These are phyloP conservation scores for Carabus problematicus DNA, from an alignment of 2,888 invertebrate species.

Conservation along the genomic window DNA sequence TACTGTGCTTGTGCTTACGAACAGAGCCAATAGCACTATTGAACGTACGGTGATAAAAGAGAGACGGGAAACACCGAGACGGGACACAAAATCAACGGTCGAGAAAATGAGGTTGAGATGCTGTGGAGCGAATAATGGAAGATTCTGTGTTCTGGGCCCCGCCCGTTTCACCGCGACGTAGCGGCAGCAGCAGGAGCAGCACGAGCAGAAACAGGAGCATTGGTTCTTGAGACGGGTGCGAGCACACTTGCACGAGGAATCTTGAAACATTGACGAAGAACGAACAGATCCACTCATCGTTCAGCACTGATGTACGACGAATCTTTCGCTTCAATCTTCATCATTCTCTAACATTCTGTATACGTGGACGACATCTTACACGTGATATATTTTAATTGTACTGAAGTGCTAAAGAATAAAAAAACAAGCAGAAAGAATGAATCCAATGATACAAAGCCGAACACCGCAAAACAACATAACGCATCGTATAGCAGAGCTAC, in stretches of 20 bases:
- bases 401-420: no score
- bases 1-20: constrained; percentile 10
- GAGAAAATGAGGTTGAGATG: constrained; percentile 66
- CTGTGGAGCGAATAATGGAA: constrained; percentile 62
- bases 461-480: no score
- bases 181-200: constrained; percentile 17
- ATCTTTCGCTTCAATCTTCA: no score
- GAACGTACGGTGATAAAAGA: constrained; percentile 47
- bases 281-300: not conserved
- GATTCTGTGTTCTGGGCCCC: constrained; percentile 54
- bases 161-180: constrained; percentile 46
- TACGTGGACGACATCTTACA: constrained; percentile 5
- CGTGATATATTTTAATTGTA: constrained; percentile 24
- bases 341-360: no score
- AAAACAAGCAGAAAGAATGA: no score
- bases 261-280: constrained; percentile 7
- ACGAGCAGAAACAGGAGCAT: not conserved
- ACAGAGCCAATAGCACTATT: constrained; percentile 6
- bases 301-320: no score
- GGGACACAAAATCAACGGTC: constrained; percentile 63
- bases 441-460: no score
- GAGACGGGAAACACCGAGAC: constrained; percentile 52
- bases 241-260: not conserved
- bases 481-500: no score
- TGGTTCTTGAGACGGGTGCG: not conserved